A percentile compares a stretch with the other conserved stretches of the same genome.
Evolutionary conservation across 2,113 vertebrate genomes (phyloP).

Genomic region (Pygoscelis adeliae): DNA sequence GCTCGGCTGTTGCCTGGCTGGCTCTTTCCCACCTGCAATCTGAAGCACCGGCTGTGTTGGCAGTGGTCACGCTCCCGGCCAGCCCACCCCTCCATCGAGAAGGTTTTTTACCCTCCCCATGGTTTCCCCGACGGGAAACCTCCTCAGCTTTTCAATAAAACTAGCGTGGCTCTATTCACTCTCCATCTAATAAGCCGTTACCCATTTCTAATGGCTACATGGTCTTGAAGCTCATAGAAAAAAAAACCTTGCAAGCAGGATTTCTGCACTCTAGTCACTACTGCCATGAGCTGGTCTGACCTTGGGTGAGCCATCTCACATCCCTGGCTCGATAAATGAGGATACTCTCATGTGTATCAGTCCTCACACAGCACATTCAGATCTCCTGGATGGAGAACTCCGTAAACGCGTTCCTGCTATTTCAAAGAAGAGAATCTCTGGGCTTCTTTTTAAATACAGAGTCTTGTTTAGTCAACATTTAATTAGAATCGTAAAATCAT

Average conservation of each 20-base stretch:
- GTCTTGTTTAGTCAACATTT: constrained; percentile 28
- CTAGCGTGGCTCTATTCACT: neutral
- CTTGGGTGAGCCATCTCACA: neutral
- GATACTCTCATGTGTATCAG: neutral
- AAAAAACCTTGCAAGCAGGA: neutral
- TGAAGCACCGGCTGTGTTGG: constrained; percentile 56
- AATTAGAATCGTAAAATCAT: neutral
- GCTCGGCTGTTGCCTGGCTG: constrained; percentile 83
- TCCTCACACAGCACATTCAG: neutral
- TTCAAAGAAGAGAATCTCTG: constrained; percentile 19
- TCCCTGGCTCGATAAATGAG: neutral
- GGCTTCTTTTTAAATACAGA: neutral
- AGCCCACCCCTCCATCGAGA: neutral
- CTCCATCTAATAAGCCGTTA: neutral
- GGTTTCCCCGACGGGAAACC: neutral
- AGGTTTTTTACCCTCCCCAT: neutral
- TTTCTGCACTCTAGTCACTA: neutral
- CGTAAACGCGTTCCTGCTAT: neutral
- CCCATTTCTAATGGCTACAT: neutral
- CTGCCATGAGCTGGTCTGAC: neutral
- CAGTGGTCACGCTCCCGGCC: rapidly evolving
- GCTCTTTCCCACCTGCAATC: constrained; percentile 89
- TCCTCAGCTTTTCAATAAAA: neutral
- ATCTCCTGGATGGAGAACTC: neutral
- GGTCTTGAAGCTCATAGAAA: neutral